A percentile compares a stretch with the other conserved stretches of the same genome.
phyloP scores from a whole-genome alignment of 2,888 invertebrate species.

The Xestobium rufovillosum region DNA sequence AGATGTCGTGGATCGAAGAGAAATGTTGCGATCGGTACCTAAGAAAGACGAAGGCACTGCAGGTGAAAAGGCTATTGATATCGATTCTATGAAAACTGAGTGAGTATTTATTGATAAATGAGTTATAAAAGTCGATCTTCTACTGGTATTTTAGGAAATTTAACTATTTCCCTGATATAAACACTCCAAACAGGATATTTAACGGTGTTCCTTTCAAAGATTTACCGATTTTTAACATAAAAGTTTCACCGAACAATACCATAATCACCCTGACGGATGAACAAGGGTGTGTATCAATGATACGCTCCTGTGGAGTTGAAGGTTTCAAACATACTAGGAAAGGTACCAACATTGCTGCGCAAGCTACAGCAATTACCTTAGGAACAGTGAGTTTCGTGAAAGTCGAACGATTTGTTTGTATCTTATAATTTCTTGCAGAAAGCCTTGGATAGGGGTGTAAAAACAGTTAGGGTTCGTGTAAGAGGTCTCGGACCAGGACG shows the following conservation, averaged over 20 bases:
- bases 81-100: conserved; percentile 54
- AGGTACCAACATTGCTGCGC: conserved; percentile 94
- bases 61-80: conserved; percentile 65
- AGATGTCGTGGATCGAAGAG: conserved; percentile 47
- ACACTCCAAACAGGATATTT: conserved; percentile 64
- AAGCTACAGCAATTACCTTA: conserved; percentile 80
- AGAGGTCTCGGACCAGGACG: conserved; percentile 84
- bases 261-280: conserved; percentile 67
- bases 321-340: conserved; percentile 94
- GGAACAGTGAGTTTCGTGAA: conserved; percentile 54
- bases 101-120: conserved; percentile 44
- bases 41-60: conserved; percentile 65
- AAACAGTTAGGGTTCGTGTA: conserved; percentile 68
- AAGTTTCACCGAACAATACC: conserved; percentile 82
- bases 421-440: conserved; percentile 49
- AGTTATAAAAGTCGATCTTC: conserved; percentile 1
- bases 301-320: conserved; percentile 77
- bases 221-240: conserved; percentile 75
- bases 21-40: conserved; percentile 50
- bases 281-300: conserved; percentile 50
- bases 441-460: conserved; percentile 64
- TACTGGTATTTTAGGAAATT: too few species aligned
- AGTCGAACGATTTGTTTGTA: neutral
- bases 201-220: conserved; percentile 71
- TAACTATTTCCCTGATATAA: conserved; percentile 68